Conservation (phyloP, 2,113 vertebrate species). For the Mus musculus region DNA sequence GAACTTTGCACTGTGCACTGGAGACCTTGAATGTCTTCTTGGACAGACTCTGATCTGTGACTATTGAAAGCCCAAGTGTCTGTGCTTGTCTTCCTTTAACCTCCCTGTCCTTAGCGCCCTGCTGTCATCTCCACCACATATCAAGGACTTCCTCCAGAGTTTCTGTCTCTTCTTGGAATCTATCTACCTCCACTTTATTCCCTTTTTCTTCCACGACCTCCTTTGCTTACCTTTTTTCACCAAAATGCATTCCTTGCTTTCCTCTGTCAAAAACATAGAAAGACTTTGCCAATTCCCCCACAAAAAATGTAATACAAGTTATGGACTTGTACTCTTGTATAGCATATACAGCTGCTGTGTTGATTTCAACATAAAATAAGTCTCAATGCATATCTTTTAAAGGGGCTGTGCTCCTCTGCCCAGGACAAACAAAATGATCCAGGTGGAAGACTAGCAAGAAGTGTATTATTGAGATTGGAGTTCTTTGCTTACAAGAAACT, state of each 20-base stretch:
- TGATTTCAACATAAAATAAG: slow-evolving; percentile 20
- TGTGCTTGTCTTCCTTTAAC: neutral
- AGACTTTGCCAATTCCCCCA: neutral
- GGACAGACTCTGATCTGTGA: no score
- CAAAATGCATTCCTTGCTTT: no score
- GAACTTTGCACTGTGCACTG: neutral
- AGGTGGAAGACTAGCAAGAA: neutral
- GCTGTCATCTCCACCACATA: neutral
- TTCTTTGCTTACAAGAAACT: no score
- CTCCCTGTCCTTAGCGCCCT: fast-evolving
- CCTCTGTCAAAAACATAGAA: neutral
- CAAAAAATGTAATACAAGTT: neutral
- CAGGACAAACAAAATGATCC: neutral
- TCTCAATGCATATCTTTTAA: neutral
- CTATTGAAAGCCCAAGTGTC: neutral
- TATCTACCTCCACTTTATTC: neutral
- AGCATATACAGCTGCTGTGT: neutral
- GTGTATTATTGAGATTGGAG: neutral
- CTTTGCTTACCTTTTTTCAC: neutral
- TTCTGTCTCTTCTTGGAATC: neutral
- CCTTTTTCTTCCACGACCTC: neutral
- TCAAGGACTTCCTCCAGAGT: neutral
- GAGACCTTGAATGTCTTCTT: neutral
- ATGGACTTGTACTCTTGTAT: neutral
- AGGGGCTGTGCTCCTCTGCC: neutral